Percentiles rank a stretch among this genome's conserved stretches.
phyloP scores from a whole-genome alignment of 2,888 invertebrate genomes.

The Hyalella azteca region DNA sequence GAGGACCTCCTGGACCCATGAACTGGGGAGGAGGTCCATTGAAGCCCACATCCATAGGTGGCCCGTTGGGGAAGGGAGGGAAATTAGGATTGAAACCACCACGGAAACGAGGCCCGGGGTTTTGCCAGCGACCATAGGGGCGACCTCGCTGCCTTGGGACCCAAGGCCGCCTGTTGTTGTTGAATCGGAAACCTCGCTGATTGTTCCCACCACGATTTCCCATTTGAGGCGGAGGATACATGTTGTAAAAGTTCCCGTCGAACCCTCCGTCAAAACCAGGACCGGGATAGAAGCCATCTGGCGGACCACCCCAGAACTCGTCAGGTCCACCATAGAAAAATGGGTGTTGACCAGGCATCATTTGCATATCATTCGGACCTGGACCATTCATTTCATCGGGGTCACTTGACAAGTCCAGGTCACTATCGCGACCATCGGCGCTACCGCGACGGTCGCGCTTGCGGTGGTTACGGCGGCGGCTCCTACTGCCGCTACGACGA shows the following conservation, averaged over 20 bases:
- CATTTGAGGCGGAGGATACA: not conserved
- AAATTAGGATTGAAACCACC: slow-evolving; percentile 35
- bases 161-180: slow-evolving; percentile 33
- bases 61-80: slow-evolving; percentile 35
- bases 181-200: slow-evolving; percentile 20
- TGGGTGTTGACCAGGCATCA: slow-evolving; percentile 15
- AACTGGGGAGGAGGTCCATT: slow-evolving; percentile 22
- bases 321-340: not conserved
- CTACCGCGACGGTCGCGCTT: slow-evolving; percentile 41
- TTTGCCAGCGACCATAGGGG: slow-evolving; percentile 43
- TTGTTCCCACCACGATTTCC: slow-evolving; percentile 17
- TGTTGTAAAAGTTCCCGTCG: slow-evolving; percentile 18
- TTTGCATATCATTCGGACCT: not conserved
- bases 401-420: slow-evolving; percentile 53
- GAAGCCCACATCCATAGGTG: slow-evolving; percentile 23
- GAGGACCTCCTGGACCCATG: slow-evolving; percentile 7
- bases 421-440: slow-evolving; percentile 51
- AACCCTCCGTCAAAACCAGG: slow-evolving; percentile 10
- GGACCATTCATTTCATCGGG: slow-evolving; percentile 41
- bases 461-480: not conserved
- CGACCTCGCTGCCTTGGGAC: slow-evolving; percentile 33
- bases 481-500: not conserved
- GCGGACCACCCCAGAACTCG: slow-evolving; percentile 21
- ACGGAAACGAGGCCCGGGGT: slow-evolving; percentile 35
- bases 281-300: slow-evolving; percentile 21